Evolutionary conservation across 2,888 invertebrate genomes (phyloP), one percentile per base, ranked within the genome.

Genomic region (Microctonus brassicae): DNA sequence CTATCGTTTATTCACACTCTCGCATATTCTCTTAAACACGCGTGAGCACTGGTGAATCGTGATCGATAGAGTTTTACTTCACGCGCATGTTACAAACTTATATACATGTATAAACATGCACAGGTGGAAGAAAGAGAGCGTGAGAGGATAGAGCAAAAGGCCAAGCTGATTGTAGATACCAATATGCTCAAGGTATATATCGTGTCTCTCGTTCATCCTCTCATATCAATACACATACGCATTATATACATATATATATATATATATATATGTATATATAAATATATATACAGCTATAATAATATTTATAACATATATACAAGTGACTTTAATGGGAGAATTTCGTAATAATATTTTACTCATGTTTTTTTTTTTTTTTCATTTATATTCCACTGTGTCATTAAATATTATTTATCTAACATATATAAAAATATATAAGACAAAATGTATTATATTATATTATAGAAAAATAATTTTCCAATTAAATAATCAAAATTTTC

Each of bases 51-150:
- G 29, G 47, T 52, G 52, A 52, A 69, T 62, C 61, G 62, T 62
- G 62, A 69, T 69, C 63, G 34, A 26, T 55, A 68, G 66, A 69
- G 33, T 60, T 55, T 65, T 33, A 66, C 36, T 42, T 42, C 39
- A 42, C 39, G 39, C 55, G 26, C 24, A 55, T 17, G 29, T 7
- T 26, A 55, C 26, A 55, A 53, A 53, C 24, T 10, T 22, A 24
- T 53, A 13, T 53, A 53, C 22, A 61, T 24, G 33, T 61, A 69
- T 13, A 11, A 33, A 13, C 11, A 69, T 36, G 52, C 29, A 33
- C 58, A 34, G 24, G 65, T 47, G 53, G 53, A 33, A 53, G 61
- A 58, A 58, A 52, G 63, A 64, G 55, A 57, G 58, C 60, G 60
- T 24, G 34, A 64, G 29, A 42, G 53, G 60, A 63, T 47, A 29